Conservation (phyloP, 2,797 vertebrate species). For the Capromys pilorides region DNA sequence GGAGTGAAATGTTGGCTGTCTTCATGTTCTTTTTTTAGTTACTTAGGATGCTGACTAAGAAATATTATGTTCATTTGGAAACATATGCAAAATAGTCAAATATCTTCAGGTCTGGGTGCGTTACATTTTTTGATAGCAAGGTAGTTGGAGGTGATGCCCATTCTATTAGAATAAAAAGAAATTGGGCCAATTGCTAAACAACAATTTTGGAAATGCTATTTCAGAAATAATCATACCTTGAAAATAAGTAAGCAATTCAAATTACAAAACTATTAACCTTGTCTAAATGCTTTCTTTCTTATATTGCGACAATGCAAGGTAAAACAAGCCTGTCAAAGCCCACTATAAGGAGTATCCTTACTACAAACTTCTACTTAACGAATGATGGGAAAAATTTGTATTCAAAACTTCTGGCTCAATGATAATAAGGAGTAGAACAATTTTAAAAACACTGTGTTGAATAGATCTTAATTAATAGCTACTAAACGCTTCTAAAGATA, state of each 20-base stretch:
- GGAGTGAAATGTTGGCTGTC: background rate
- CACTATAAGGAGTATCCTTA: background rate
- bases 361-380: background rate
- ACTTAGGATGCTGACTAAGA: constrained; percentile 47
- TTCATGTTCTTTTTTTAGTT: constrained; percentile 59
- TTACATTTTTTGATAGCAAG: constrained; percentile 61
- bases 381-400: background rate
- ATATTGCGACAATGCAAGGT: background rate
- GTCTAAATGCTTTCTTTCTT: background rate
- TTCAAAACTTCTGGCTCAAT: background rate
- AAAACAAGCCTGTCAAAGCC: background rate
- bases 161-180: constrained; percentile 62
- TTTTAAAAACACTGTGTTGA: background rate
- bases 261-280: background rate
- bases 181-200: constrained; percentile 59
- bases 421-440: background rate
- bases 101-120: constrained; percentile 18
- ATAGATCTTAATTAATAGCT: background rate
- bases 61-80: constrained; percentile 65
- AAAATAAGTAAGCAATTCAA: constrained; percentile 66
- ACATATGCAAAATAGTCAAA: constrained; percentile 68
- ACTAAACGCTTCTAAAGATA: background rate
- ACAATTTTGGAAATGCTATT: constrained; percentile 57
- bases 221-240: background rate
- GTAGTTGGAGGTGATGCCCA: constrained; percentile 22